Percentiles rank a stretch among this genome's conserved stretches.
These are phyloP conservation scores for Hozukius guyotensis DNA, from an alignment of 2,797 vertebrate species.

Conservation along the genomic window DNA sequence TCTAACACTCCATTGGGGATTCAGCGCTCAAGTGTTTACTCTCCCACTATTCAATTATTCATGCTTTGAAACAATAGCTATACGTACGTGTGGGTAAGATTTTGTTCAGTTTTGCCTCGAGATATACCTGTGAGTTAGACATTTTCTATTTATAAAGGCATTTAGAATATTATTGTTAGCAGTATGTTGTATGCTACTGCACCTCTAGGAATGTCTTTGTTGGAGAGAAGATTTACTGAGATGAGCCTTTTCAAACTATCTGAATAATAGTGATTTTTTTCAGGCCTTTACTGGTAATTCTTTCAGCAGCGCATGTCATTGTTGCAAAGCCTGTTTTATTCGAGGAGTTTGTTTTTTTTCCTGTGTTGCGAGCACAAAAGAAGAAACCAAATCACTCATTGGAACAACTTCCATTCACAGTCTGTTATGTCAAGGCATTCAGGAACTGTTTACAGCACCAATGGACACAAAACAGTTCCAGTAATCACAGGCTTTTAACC, in stretches of 20 bases:
- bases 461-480: not conserved
- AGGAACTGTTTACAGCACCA: not conserved
- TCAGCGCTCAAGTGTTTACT: constrained; percentile 27
- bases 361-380: not conserved
- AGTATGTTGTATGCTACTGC: not conserved
- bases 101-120: constrained; percentile 21
- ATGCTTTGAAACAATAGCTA: constrained; percentile 30
- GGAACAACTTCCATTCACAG: not conserved
- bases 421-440: not conserved
- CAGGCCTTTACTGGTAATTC: not conserved
- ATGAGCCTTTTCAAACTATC: not conserved
- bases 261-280: not conserved
- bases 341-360: not conserved
- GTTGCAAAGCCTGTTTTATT: not conserved
- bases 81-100: not conserved
- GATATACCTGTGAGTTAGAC: not conserved
- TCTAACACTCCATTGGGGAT: not conserved
- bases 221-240: not conserved
- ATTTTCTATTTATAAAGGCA: not conserved
- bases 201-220: not conserved
- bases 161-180: not conserved
- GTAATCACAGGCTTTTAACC: constrained; percentile 4
- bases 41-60: constrained; percentile 40
- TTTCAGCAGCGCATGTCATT: not conserved
- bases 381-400: constrained; percentile 4